Evolutionary conservation across 2,797 vertebrate genomes (phyloP).

Genomic region (Halcyon badia): DNA sequence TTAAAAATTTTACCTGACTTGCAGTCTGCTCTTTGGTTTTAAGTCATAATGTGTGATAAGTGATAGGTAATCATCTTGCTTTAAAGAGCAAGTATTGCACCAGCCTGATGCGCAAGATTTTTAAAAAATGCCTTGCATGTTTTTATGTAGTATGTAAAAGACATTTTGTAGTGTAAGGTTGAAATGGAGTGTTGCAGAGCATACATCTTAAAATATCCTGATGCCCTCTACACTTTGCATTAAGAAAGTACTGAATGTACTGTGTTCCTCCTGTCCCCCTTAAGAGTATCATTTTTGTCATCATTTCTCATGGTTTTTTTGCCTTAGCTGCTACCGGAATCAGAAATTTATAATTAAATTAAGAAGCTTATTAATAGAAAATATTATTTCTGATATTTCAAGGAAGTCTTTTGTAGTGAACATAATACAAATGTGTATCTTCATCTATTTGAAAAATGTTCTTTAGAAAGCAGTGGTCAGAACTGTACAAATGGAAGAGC

Average conservation of each 20-base stretch:
- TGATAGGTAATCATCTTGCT: neutral
- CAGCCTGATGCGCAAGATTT: neutral
- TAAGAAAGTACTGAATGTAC: neutral
- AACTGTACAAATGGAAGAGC: neutral
- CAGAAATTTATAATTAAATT: neutral
- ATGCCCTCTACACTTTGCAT: neutral
- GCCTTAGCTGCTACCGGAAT: neutral
- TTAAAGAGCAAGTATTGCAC: neutral
- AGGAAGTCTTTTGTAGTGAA: neutral
- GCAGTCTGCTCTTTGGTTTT: neutral
- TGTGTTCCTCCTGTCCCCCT: rapidly evolving
- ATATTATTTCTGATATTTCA: neutral
- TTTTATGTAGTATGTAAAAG: neutral
- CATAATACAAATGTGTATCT: neutral
- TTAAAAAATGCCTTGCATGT: neutral
- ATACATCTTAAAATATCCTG: neutral
- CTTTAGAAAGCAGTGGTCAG: neutral
- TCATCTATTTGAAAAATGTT: neutral
- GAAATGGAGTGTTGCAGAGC: neutral
- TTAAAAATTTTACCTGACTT: neutral
- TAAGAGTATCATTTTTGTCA: rapidly evolving
- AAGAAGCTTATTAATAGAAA: neutral
- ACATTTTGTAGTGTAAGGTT: rapidly evolving
- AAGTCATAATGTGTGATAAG: neutral
- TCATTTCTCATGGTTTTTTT: neutral